A percentile compares a stretch with the other conserved stretches of the same genome.
These are phyloP conservation scores for Acleris cristana DNA, from an alignment of 2,888 invertebrate genomes.

Conservation along the genomic window DNA sequence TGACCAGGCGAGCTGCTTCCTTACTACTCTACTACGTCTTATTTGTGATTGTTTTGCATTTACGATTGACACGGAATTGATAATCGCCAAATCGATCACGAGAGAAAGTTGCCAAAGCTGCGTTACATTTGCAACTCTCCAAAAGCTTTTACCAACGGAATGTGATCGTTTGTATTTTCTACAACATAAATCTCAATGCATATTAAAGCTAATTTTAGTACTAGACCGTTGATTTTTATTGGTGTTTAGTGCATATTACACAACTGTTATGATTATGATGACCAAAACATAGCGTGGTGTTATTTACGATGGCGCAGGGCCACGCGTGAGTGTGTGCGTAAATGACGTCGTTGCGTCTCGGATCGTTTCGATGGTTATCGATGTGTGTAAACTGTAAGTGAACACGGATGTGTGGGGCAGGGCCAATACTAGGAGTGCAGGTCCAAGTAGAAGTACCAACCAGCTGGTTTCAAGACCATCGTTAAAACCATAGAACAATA, in stretches of 20 bases:
- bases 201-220: constrained; percentile 30
- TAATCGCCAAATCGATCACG: background rate
- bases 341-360: constrained; percentile 67
- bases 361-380: constrained; percentile 46
- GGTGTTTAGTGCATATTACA: constrained; percentile 39
- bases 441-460: constrained; percentile 4
- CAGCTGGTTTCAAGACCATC: constrained; percentile 6
- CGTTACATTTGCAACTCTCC: constrained; percentile 15
- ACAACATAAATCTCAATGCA: background rate
- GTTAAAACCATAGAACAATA: background rate
- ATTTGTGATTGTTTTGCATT: constrained; percentile 48
- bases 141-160: constrained; percentile 8
- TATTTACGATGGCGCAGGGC: constrained; percentile 74
- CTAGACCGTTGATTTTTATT: constrained; percentile 29
- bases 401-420: constrained; percentile 61
- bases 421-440: constrained; percentile 20
- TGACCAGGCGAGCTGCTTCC: constrained; percentile 46
- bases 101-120: constrained; percentile 18
- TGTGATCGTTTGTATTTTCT: constrained; percentile 13
- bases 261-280: constrained; percentile 47
- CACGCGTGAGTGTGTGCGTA: constrained; percentile 64
- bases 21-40: constrained; percentile 34
- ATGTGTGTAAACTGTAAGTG: constrained; percentile 49
- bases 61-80: constrained; percentile 2
- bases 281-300: constrained; percentile 53